A percentile compares a stretch with the other conserved stretches of the same genome.
Conservation (phyloP, 2,797 vertebrate genomes). For the Eutrigla gurnardus region DNA sequence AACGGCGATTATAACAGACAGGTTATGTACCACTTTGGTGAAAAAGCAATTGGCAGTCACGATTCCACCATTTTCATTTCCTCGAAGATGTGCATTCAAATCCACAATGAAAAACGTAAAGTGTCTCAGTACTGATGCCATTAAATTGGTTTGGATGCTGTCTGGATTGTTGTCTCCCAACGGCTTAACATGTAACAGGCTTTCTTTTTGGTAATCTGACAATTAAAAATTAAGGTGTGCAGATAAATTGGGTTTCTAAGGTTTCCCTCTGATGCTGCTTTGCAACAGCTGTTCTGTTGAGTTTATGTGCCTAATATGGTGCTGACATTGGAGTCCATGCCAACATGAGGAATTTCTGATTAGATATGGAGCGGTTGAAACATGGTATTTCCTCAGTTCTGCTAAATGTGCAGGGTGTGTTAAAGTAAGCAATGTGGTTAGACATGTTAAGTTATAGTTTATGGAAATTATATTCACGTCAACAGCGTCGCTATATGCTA, state of each 20-base stretch:
- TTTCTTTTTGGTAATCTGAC: neutral
- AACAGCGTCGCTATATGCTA: neutral
- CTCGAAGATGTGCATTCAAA: neutral
- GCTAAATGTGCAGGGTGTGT: neutral
- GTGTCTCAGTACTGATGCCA: neutral
- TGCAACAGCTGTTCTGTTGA: constrained; percentile 22
- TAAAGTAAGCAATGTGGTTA: neutral
- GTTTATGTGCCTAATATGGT: neutral
- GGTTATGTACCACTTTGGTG: neutral
- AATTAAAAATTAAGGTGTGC: constrained; percentile 17
- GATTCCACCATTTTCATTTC: neutral
- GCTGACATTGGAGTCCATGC: constrained; percentile 7
- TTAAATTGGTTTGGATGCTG: neutral
- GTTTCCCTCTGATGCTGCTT: constrained; percentile 13
- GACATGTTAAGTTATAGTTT: constrained; percentile 3
- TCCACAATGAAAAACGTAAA: too few species aligned
- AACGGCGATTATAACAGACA: neutral
- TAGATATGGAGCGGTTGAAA: constrained; percentile 1
- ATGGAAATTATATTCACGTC: neutral
- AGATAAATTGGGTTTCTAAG: constrained; percentile 4
- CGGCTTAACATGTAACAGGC: too few species aligned
- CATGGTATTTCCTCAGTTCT: neutral
- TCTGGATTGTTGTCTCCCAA: neutral
- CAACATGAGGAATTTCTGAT: constrained; percentile 1
- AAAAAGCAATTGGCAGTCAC: neutral